These are phyloP conservation scores for Mercenaria mercenaria DNA, from an alignment of 1,140 invertebrate genomes.

Conservation along the genomic window DNA sequence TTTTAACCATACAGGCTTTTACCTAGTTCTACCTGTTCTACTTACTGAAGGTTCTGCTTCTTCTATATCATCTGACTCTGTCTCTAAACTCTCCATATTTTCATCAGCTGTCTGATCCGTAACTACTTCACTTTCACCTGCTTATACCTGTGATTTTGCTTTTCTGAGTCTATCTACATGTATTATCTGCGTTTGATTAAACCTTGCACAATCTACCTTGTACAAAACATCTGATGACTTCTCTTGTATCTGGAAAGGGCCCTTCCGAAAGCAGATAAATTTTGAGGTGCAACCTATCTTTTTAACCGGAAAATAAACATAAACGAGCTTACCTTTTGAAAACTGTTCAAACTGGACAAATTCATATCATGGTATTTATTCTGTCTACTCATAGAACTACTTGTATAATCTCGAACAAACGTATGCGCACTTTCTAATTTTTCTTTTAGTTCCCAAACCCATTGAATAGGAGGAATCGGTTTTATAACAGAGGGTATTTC, in stretches of 20 bases:
- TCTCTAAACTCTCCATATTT: background rate
- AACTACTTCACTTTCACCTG: background rate
- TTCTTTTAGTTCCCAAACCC: conserved; percentile 50
- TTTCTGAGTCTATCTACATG: conserved; percentile 23
- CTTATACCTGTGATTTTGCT: background rate
- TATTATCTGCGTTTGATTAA: conserved; percentile 3
- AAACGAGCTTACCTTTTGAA: conserved; percentile 22
- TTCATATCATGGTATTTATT: conserved; percentile 51
- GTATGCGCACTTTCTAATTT: conserved; percentile 41
- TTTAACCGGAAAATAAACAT: conserved; percentile 6
- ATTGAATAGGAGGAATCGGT: conserved; percentile 11
- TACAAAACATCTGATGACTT: conserved; percentile 29
- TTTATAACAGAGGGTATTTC: conserved; percentile 6
- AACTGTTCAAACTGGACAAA: conserved; percentile 23
- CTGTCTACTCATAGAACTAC: conserved; percentile 19
- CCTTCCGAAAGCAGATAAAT: conserved; percentile 41
- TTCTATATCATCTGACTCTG: background rate
- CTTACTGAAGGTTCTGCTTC: background rate
- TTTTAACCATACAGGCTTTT: background rate
- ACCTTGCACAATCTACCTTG: conserved; percentile 34
- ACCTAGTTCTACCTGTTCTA: background rate
- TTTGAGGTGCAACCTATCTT: conserved; percentile 23
- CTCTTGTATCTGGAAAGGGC: conserved; percentile 11
- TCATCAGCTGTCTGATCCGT: background rate
- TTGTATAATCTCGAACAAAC: conserved; percentile 17